Conservation (phyloP, 2,888 invertebrate genomes). For the Drosophila gaucha region DNA sequence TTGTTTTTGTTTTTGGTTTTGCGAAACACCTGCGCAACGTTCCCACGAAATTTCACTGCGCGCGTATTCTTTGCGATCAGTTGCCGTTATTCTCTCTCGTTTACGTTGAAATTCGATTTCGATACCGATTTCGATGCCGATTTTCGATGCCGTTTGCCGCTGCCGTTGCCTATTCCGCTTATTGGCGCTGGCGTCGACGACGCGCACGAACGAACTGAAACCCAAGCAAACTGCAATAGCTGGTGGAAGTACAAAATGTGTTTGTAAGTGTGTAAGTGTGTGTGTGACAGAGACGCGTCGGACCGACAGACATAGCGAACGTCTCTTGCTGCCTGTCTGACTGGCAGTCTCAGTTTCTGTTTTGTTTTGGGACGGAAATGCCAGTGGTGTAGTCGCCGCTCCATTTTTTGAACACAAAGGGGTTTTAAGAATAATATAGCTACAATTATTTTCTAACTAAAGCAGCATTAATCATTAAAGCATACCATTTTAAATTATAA, state of each 20-base stretch:
- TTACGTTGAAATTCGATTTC: constrained; percentile 42
- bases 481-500: no score
- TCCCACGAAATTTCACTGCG: constrained; percentile 56
- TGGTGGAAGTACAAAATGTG: constrained; percentile 63
- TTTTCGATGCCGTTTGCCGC: constrained; percentile 36
- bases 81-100: constrained; percentile 31
- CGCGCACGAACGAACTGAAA: constrained; percentile 72
- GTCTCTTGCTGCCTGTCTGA: constrained; percentile 46
- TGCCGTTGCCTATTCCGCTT: constrained; percentile 60
- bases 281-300: constrained; percentile 25
- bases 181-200: constrained; percentile 65
- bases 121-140: constrained; percentile 42
- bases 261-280: constrained; percentile 11
- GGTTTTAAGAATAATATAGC: no score
- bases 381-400: constrained; percentile 57
- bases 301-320: constrained; percentile 36
- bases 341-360: constrained; percentile 69
- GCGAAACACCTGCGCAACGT: constrained; percentile 51
- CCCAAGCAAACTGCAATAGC: constrained; percentile 72
- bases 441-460: no score
- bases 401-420: constrained; percentile 11
- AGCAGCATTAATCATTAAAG: no score
- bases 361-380: constrained; percentile 76
- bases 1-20: constrained; percentile 3
- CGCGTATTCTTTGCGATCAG: constrained; percentile 55